These are phyloP conservation scores for Rhea pennata DNA, from an alignment of 2,113 vertebrate species.

Conservation along the genomic window DNA sequence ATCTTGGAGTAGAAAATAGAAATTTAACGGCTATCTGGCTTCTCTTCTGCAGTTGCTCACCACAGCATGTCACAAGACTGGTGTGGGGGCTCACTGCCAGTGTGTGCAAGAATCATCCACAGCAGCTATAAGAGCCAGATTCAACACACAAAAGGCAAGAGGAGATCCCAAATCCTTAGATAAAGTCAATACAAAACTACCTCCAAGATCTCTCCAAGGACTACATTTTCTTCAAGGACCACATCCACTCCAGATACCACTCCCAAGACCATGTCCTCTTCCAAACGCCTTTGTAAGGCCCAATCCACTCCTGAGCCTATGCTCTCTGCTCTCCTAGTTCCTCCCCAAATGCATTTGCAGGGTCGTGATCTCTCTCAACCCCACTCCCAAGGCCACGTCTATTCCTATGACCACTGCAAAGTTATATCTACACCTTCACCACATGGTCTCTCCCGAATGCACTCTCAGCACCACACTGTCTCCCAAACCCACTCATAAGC, in stretches of 20 bases:
- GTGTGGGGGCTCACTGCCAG: background rate
- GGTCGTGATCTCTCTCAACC: background rate
- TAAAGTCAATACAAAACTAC: background rate
- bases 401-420: background rate
- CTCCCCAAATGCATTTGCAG: background rate
- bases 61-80: background rate
- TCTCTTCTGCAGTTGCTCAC: slow-evolving; percentile 3
- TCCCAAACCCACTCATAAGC: background rate
- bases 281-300: background rate
- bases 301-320: background rate
- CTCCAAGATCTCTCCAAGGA: background rate
- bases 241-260: background rate
- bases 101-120: background rate
- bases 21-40: background rate
- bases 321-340: background rate
- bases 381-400: rapidly evolving
- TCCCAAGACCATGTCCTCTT: background rate
- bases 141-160: background rate
- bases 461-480: background rate
- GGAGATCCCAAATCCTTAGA: background rate
- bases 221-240: background rate
- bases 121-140: background rate
- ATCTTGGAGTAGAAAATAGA: background rate
- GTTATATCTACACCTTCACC: background rate
- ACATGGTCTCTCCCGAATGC: background rate